Conservation (phyloP, 2,113 vertebrate species). For the Caranx ignobilis region DNA sequence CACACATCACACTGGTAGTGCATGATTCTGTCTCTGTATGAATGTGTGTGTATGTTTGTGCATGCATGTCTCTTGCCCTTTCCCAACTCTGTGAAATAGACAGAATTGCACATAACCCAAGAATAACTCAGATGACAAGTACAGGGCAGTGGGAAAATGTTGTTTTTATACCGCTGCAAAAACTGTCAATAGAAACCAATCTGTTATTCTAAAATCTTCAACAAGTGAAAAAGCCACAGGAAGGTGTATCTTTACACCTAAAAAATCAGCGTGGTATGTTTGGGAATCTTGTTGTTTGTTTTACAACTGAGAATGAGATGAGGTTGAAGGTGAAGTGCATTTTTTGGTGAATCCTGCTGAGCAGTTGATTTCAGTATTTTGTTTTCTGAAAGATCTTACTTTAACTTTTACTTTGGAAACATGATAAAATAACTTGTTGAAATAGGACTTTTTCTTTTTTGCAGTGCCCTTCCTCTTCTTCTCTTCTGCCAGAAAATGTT, state of each 20-base stretch:
- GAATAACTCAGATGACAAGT: conserved; percentile 52
- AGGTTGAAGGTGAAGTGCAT: conserved; percentile 20
- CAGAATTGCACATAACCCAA: conserved; percentile 13
- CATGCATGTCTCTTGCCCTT: conserved; percentile 45
- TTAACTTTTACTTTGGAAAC: conserved; percentile 33
- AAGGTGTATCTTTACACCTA: conserved; percentile 23
- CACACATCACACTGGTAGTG: conserved; percentile 20
- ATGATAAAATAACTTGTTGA: conserved; percentile 33
- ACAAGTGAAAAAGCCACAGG: conserved; percentile 21
- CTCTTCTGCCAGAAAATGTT: conserved; percentile 61
- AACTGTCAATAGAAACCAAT: conserved; percentile 37
- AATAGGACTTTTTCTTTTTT: conserved; percentile 22
- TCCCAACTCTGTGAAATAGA: conserved; percentile 51
- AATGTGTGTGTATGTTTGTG: conserved; percentile 4
- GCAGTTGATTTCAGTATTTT: conserved; percentile 43
- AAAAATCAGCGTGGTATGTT: conserved; percentile 9
- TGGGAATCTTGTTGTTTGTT: conserved; percentile 12
- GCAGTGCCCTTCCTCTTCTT: conserved; percentile 32
- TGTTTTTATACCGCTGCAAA: conserved; percentile 25
- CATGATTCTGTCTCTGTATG: not conserved
- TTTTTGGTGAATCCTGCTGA: not conserved
- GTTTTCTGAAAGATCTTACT: conserved; percentile 5
- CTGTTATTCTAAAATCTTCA: conserved; percentile 27
- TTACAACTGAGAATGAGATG: conserved; percentile 14
- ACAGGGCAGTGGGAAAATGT: conserved; percentile 52